Base-by-base conservation (phyloP, 2,888 invertebrate genomes). In the Oscheius sp. region DNA sequence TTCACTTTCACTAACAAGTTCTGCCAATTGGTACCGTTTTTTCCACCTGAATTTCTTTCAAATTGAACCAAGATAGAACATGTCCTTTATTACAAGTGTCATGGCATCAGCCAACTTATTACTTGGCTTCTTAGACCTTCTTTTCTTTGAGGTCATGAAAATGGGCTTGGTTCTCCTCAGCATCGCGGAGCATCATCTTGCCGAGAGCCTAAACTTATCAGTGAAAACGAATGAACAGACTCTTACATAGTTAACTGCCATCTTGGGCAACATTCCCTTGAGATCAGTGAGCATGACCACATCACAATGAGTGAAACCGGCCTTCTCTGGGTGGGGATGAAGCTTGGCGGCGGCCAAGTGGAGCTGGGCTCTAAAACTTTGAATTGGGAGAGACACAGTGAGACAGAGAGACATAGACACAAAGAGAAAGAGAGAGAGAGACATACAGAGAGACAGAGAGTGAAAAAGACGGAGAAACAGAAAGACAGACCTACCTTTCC, bases 231-330 rank as follows among this genome's bases (percentile, higher is more conserved):
- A 33, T 29, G 13, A 5, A 29, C 3, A 48, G 3, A 32, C 11
- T 7, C 21, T 33, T 33, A 74, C 73, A 70, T 80, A 77, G 60
- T 83, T 81, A 10, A 81, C 81, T n/a, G 80, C 35, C 51, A 81
- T 57, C 57, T 78, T 79, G 51, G 83, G 83, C 13, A 83, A 57
- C 73, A 79, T 76, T 73, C 83, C 83, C 70, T 81, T 79, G 70
- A 83, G 63, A 60, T 83, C 81, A 37, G 76, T 79, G 4, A 78
- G 75, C 80, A 83, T 81, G n/a, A 77, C 78, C 2, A 83, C 83
- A 70, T 81, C 81, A 10, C 78, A 77, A 21, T 78, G 35, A 21
- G 82, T 82, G 10, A 65, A 63, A 10, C 74, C 73, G 0, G 79
- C 77, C n/a, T 79, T 72, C 37, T 70, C 55, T 32, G 82, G 78